phyloP scores from a whole-genome alignment of 2,113 vertebrate species.

The Scatophagus argus region DNA sequence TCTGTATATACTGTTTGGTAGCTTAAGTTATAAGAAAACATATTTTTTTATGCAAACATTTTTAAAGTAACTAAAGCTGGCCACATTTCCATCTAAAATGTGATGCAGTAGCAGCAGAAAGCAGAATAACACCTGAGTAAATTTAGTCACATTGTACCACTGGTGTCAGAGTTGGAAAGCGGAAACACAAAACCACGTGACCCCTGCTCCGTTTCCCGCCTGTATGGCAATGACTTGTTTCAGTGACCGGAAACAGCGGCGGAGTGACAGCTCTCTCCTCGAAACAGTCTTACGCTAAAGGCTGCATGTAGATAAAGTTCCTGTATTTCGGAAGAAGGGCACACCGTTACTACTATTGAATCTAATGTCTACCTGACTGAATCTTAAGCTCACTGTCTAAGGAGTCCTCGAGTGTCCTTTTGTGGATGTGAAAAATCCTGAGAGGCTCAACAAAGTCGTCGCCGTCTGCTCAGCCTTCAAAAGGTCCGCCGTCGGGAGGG shows the following conservation, averaged over 20 bases:
- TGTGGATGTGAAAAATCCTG: slow-evolving; percentile 8
- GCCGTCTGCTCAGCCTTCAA: slow-evolving; percentile 27
- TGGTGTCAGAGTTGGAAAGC: not conserved
- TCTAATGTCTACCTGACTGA: not conserved
- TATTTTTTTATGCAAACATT: too few species aligned
- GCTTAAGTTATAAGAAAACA: too few species aligned
- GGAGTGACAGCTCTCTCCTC: slow-evolving; percentile 42
- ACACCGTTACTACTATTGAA: not conserved
- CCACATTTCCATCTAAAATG: too few species aligned
- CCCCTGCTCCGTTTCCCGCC: slow-evolving; percentile 56
- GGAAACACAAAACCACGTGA: slow-evolving; percentile 52
- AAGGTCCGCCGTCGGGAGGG: slow-evolving; percentile 41
- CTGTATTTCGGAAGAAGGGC: not conserved
- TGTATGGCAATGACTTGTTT: slow-evolving; percentile 33
- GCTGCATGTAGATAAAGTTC: not conserved
- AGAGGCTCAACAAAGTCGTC: slow-evolving; percentile 16
- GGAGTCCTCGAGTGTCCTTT: not conserved
- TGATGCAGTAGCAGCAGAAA: too few species aligned
- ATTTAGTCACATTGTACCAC: too few species aligned
- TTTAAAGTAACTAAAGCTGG: too few species aligned
- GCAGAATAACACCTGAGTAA: too few species aligned
- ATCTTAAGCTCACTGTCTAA: not conserved
- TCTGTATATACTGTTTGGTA: too few species aligned
- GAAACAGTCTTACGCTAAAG: rapidly evolving
- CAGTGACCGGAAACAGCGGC: slow-evolving; percentile 39